Evolutionary conservation across 2,888 invertebrate species (phyloP), one percentile per base, ranked within the genome.

Genomic region (Platycheirus rosarum): DNA sequence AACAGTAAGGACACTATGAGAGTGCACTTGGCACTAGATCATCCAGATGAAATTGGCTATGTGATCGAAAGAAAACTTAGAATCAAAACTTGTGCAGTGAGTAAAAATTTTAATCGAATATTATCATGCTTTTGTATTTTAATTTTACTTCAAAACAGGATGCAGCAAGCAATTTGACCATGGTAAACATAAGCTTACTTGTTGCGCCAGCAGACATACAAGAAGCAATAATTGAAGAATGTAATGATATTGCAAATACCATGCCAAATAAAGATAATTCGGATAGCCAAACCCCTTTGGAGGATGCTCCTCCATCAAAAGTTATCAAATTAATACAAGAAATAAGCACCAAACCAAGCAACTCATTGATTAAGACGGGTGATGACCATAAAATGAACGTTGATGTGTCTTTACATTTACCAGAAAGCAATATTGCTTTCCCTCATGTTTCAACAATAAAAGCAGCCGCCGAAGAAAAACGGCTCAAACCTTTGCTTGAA

Each of bases 11-110:
- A 23, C 0, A 7, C 0, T 1, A 71, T 77, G 65, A 53, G 23
- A 42, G 7, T 37, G 2, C 82, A 82, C 23, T 16, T 82, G 40
- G 82, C 71, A 7, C 16, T 18, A 14, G 44, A 49, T 8, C 82
- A 82, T 55, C 82, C 82, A 1, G 62, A 71, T 37, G 77, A 71
- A n/a, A 40, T 71, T 16, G n/a, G 37, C 0, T 77, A 49, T 13
- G 37, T 77, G 1, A 68, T 48, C 0, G 55, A 71, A 23, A 60
- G 82, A 13, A 55, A 44, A 18, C 29, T 77, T 6, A 68, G 37
- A n/a, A 57, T 11, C 9, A 13, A 5, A 3, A 0, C 11, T 13
- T 9, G 8, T 18, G 23, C 5, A 26, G 80, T 80, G 6, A 78
- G 66, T 73, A 9, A n/a, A 35, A 16, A 26, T 2, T 18, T 16